Base-by-base conservation (phyloP, 2,113 vertebrate genomes). In the Melierax canorus region DNA sequence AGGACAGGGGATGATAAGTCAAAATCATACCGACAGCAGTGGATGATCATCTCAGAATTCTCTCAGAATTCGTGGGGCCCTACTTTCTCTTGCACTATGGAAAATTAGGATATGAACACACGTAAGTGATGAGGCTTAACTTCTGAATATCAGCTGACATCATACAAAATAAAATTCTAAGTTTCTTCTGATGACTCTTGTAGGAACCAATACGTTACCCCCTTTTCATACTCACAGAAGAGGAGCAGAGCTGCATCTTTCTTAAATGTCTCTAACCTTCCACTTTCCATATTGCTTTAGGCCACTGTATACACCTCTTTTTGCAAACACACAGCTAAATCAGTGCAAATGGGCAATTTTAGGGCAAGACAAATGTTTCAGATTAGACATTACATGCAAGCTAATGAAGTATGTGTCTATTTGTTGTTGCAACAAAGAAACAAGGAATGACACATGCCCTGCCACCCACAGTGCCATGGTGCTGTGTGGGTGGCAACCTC, bases 121-220 rank as follows among this genome's bases (percentile, higher is more conserved):
- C 0, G 0, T 56, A 82, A 38, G 48, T 20, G 21, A 9, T 34
- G 32, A 74, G 32, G 50, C 11, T 69, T 78, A 58, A 46, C 20
- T 71, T 74, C 26, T 50, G 50, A 88, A 24, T 34, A 27, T 48
- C 64, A 53, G 38, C 14, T 77, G 48, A 81, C 11, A 20, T 23
- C 27, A 53, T 53, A 27, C 14, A 83, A 75, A 62, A 71, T 38
- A 26, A 56, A 82, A 71, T 82, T 69, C 9, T 21, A 45, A 50
- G 12, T 66, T 82, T 69, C 24, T 32, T 43, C 36, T 74, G 29
- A 19, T 82, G 17, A 75, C 3, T 62, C 10, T 67, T 62, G 34
- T 19, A 78, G 56, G 15, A 78, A 66, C 12, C 1, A 7, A 69
- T 45, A 38, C 0, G 8, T 34, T 50, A 69, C 8, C 10, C 27